A percentile compares a stretch with the other conserved stretches of the same genome.
Evolutionary conservation across 2,113 vertebrate species (phyloP).

Genomic region (Phycodurus eques): DNA sequence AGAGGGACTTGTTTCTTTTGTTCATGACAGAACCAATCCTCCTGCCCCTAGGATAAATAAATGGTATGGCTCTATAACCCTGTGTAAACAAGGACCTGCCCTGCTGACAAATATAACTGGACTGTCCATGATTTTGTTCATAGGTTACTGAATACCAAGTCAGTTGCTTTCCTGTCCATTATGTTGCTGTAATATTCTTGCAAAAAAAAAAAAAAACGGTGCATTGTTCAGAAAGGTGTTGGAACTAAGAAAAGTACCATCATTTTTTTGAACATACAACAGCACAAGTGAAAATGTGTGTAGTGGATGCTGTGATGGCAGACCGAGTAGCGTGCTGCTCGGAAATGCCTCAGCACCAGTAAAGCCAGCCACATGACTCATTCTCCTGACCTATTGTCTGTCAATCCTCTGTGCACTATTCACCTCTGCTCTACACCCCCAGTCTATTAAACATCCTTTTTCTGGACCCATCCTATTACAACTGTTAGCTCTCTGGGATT

Average conservation of each 20-base stretch:
- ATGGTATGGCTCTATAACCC: too few relatives aligned
- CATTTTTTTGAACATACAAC: too few relatives aligned
- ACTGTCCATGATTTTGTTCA: neutral
- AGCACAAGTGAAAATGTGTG: too few relatives aligned
- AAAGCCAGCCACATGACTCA: constrained; percentile 55
- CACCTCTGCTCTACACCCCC: constrained; percentile 26
- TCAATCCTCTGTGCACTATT: constrained; percentile 52
- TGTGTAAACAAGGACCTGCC: neutral
- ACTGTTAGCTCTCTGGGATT: constrained; percentile 1
- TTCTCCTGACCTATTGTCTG: constrained; percentile 55
- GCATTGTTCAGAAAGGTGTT: too few relatives aligned
- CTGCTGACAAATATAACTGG: neutral
- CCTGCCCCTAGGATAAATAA: too few relatives aligned
- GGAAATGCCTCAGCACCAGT: constrained; percentile 49
- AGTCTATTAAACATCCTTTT: constrained; percentile 21
- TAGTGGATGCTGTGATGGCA: neutral
- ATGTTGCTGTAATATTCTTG: neutral
- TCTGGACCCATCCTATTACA: constrained; percentile 29
- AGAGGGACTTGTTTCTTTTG: neutral
- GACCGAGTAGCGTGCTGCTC: constrained; percentile 15
- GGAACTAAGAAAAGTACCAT: too few relatives aligned
- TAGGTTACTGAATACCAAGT: neutral
- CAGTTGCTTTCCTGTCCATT: neutral
- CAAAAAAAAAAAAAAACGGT: neutral
- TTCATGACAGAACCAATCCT: neutral